Conservation (phyloP, 1,140 invertebrate species). For the Cherax destructor region DNA sequence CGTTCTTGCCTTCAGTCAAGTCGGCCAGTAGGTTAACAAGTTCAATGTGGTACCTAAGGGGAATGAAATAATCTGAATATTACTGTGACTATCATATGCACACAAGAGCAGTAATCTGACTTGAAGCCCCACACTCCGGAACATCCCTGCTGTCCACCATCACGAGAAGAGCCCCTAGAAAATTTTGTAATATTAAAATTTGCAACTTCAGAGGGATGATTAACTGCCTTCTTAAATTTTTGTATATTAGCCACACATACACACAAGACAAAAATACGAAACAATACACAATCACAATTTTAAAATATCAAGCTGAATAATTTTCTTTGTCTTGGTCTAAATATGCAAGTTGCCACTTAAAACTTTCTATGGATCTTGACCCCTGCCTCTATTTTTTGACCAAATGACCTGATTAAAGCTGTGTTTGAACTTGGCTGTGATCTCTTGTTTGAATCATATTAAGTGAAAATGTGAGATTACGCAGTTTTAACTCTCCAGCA, state of each 20-base stretch:
- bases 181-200: background rate
- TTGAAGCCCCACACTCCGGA: background rate
- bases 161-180: background rate
- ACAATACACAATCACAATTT: background rate
- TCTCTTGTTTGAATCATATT: too few species aligned
- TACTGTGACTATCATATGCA: background rate
- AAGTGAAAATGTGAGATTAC: too few species aligned
- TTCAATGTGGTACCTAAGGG: conserved; percentile 94
- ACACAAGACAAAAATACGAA: background rate
- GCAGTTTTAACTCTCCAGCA: too few species aligned
- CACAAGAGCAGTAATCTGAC: background rate
- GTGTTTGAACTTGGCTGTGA: too few species aligned
- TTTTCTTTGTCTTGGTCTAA: background rate
- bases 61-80: conserved; percentile 1
- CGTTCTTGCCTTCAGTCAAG: conserved; percentile 99
- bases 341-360: background rate
- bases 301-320: background rate
- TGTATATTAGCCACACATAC: background rate
- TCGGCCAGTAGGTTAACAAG: conserved; percentile 96
- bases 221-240: background rate
- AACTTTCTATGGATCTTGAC: too few species aligned
- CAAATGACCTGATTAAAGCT: too few species aligned
- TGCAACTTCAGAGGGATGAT: background rate
- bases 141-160: background rate
- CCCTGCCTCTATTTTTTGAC: too few species aligned